Conservation (phyloP, 2,888 invertebrate species). For the Spatulosminthurus flaviceps region DNA sequence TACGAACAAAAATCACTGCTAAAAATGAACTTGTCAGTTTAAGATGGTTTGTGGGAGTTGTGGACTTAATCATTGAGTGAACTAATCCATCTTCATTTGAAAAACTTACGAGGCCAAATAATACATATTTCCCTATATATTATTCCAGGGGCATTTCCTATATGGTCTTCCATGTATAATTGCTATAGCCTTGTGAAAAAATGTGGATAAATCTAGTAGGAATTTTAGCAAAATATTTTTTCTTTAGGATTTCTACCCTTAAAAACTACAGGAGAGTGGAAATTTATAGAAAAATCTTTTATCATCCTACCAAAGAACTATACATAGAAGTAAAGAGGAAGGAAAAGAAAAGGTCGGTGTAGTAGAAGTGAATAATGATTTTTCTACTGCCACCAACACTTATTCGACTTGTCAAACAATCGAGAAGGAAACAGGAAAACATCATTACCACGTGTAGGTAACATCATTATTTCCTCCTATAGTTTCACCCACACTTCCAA, state of each 20-base stretch:
- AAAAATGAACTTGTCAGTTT: not conserved
- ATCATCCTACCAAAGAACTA: not conserved
- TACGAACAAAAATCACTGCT: not conserved
- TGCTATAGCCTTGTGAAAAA: not conserved
- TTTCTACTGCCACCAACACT: conserved; percentile 32
- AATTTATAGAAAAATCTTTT: not conserved
- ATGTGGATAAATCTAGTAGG: no score
- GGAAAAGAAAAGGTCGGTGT: not conserved
- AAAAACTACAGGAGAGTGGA: no score
- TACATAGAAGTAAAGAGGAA: not conserved
- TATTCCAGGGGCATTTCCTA: no score
- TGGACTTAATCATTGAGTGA: not conserved
- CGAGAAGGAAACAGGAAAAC: conserved; percentile 27
- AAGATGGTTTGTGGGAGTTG: not conserved
- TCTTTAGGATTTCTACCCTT: no score
- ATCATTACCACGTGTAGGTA: conserved; percentile 39
- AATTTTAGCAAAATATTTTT: no score
- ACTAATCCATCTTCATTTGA: conserved; percentile 7
- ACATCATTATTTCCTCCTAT: conserved; percentile 20
- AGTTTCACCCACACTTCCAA: not conserved
- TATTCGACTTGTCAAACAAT: conserved; percentile 39
- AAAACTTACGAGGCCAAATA: not conserved
- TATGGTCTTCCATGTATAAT: no score
- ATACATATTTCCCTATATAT: not conserved
- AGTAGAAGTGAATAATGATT: conserved; percentile 40